Evolutionary conservation across 2,797 vertebrate species (phyloP).

Genomic region (Philypnodon macrostomus): DNA sequence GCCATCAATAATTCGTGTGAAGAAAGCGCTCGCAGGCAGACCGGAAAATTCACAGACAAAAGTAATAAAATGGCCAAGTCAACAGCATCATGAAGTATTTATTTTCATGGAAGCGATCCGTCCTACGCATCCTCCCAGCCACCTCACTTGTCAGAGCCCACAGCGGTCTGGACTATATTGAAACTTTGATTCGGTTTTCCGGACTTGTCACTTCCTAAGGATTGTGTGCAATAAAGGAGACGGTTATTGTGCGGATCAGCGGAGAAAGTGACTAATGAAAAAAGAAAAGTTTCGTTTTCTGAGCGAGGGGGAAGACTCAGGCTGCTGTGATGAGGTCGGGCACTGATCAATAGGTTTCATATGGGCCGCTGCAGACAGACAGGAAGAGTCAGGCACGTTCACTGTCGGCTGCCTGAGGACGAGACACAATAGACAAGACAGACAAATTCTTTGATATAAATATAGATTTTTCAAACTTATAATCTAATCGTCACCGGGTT

Average conservation of each 20-base stretch:
- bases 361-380: constrained; percentile 57
- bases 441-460: constrained; percentile 7
- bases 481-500: too few relatives aligned
- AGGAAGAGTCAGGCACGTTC: constrained; percentile 54
- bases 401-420: constrained; percentile 44
- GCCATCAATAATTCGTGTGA: constrained; percentile 63
- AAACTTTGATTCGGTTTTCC: constrained; percentile 75
- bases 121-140: constrained; percentile 60
- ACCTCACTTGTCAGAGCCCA: constrained; percentile 70
- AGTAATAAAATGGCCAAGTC: constrained; percentile 74
- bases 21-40: constrained; percentile 60
- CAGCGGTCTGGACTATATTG: constrained; percentile 72
- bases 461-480: constrained; percentile 13
- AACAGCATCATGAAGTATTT: constrained; percentile 78
- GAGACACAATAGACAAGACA: constrained; percentile 45
- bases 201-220: constrained; percentile 75
- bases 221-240: constrained; percentile 75
- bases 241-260: constrained; percentile 65
- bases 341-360: constrained; percentile 80
- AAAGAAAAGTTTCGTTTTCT: constrained; percentile 59
- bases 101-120: constrained; percentile 69
- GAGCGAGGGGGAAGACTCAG: constrained; percentile 32
- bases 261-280: constrained; percentile 55
- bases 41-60: constrained; percentile 64
- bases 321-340: constrained; percentile 36